Evolutionary conservation across 2,113 vertebrate genomes (phyloP).

Genomic region (Panurus biarmicus): DNA sequence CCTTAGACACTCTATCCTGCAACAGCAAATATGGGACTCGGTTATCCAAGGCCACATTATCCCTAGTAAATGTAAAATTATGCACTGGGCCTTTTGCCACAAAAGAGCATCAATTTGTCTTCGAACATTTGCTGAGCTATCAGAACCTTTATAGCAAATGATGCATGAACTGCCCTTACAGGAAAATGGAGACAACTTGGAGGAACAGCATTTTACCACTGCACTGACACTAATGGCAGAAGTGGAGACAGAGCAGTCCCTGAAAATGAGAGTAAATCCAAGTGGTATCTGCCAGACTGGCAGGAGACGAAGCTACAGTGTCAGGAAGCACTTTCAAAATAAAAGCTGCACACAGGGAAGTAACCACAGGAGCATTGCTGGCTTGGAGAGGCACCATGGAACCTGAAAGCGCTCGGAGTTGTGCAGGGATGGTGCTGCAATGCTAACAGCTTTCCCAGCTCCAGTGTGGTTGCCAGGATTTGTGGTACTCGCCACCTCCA

Average conservation of each 20-base stretch:
- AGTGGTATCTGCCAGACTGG: not conserved
- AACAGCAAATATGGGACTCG: slow-evolving; percentile 20
- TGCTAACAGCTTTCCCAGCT: not conserved
- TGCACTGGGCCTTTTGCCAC: slow-evolving; percentile 28
- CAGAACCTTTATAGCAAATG: slow-evolving; percentile 45
- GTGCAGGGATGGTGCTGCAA: not conserved
- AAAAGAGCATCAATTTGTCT: slow-evolving; percentile 39
- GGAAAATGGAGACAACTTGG: slow-evolving; percentile 28
- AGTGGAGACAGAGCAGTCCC: slow-evolving; percentile 39
- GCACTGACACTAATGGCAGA: slow-evolving; percentile 38
- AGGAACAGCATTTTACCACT: slow-evolving; percentile 47
- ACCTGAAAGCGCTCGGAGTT: fast-evolving
- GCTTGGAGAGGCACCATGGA: not conserved
- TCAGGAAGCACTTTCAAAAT: not conserved
- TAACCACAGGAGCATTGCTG: not conserved
- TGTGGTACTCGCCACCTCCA: not conserved
- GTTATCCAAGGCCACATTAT: slow-evolving; percentile 51
- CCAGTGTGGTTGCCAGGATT: not conserved
- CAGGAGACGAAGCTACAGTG: not conserved
- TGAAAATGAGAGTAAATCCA: slow-evolving; percentile 40
- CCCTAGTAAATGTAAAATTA: slow-evolving; percentile 41
- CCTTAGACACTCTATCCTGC: not conserved
- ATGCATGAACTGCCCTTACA: slow-evolving; percentile 50
- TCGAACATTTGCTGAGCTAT: slow-evolving; percentile 53
- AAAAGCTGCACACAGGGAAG: not conserved